Evolutionary conservation across 2,888 invertebrate genomes (phyloP), one percentile per base, ranked within the genome.

Genomic region (Arge pagana): DNA sequence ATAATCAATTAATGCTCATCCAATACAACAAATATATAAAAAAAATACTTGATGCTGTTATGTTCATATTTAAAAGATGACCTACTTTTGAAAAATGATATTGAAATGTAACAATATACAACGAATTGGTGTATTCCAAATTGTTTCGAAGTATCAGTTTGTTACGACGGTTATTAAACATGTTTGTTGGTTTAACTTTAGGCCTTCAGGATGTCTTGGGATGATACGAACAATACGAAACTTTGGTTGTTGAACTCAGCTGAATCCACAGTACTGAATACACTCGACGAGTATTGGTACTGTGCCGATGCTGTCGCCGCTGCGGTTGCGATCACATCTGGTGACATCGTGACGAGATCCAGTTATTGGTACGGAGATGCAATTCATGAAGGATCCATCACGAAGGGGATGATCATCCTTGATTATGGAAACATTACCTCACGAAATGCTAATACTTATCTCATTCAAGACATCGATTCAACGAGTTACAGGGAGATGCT

Each of bases 131-230:
- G n/a, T 28, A 28, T 10, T 28, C 8, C n/a, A 10, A 28, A 28
- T 28, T 28, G n/a, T 10, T 28, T 28, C n/a, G 28, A 10, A 8
- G n/a, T 10, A 28, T n/a, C 28, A 10, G 8, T 28, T 28, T n/a
- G 8, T 28, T 28, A 10, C 8, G n/a, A 28, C 19, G n/a, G 5
- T 15, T 15, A 15, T n/a, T 13, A 6, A 28, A 28, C 7, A 35
- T n/a, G n/a, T n/a, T n/a, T n/a, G 15, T 4, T 13, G 1, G 13
- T 33, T 45, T 26, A n/a, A 26, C 50, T 54, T 19, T 56, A 71
- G 70, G 54, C 53, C 10, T 70, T 67, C 62, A 55, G 70, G 5
- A 63, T 11, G 55, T 52, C 5, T 2, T 48, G 69, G n/a, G 68
- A 66, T 3, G 45, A 18, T 5, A 42, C 65, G 7, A 35, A 57